phyloP scores from a whole-genome alignment of 92 coral and sea anemone genomes.

The Porites lobata region DNA sequence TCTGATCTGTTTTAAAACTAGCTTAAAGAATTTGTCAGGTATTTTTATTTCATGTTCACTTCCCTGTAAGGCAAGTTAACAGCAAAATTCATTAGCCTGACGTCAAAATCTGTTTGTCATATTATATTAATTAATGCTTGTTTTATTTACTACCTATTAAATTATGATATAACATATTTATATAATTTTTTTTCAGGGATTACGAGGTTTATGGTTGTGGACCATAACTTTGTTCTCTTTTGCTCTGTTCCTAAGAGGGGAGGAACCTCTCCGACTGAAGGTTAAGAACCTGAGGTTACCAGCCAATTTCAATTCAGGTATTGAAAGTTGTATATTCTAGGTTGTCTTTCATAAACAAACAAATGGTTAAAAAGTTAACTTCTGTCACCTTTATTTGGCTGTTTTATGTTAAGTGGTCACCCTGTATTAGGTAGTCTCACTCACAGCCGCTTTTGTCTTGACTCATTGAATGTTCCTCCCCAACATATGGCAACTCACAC shows the following conservation, averaged over 20 bases:
- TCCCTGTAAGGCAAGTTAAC: not conserved
- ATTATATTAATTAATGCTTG: not conserved
- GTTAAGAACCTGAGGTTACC: conserved; percentile 55
- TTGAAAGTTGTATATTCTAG: conserved; percentile 2
- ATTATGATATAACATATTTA: not conserved
- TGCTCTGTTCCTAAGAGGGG: conserved; percentile 8
- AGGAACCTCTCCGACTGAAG: conserved; percentile 49
- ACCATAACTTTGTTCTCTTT: conserved; percentile 63
- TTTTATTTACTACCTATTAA: not conserved
- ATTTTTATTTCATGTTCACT: not conserved
- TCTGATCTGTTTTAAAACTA: not conserved
- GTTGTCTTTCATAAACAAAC: conserved; percentile 6
- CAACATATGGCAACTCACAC: no score
- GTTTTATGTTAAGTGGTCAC: no score
- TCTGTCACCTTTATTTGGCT: no score
- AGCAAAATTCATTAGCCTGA: no score
- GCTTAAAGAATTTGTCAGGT: conserved; percentile 7
- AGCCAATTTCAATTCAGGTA: conserved; percentile 47
- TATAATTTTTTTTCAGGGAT: not conserved
- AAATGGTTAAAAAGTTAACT: no score
- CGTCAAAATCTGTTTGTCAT: not conserved
- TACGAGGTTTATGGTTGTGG: conserved; percentile 53
- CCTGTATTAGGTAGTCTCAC: no score
- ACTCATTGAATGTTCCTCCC: no score
- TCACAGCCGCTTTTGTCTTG: no score